Evolutionary conservation across 2,888 invertebrate genomes (phyloP), one percentile per base, ranked within the genome.

Genomic region (Synergus umbraculus): DNA sequence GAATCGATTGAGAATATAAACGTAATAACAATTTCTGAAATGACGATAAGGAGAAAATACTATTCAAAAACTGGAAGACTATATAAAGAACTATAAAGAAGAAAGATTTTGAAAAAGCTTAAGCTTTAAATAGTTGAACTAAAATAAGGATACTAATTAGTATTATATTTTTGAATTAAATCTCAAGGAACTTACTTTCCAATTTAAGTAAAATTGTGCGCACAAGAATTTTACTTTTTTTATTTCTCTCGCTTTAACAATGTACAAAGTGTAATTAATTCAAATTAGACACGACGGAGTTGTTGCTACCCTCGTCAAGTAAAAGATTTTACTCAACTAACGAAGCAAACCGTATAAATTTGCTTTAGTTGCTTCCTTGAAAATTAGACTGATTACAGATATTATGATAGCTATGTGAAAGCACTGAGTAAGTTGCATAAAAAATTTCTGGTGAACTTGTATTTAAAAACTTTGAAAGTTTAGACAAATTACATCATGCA

Each of bases 1-100:
- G 65, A 29, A 77, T 77, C 66, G 67, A 77, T 67, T 58, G 58
- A 18, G 37, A 67, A 10, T 29, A 77, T 77, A 66, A 54, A 43
- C 66, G 22, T n/a, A 66, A 69, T 46, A 69, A 77, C 66, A 77
- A 64, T 49, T 13, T 66, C 66, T 37, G 41, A 13, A 77, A 66
- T 67, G 13, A 41, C 12, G 8, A 54, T 22, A 22, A 22, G 22
- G 22, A 22, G 22, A 22, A 22, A 22, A 22, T 22, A 22, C 22
- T 22, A 22, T 22, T 22, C 22, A 22, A 22, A 22, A 22, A 22
- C 22, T 22, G 22, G 1, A 22, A 22, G 22, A 22, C 0, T 22
- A 22, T 22, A 22, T 54, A 13, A 2, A 54, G 54, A 8, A n/a
- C n/a, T n/a, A 7, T n/a, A n/a, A 22, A 22, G 37, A 37, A 37